Conservation (phyloP, 53 echinoderm and acorn worm species). For the Paracentrotus lividus region DNA sequence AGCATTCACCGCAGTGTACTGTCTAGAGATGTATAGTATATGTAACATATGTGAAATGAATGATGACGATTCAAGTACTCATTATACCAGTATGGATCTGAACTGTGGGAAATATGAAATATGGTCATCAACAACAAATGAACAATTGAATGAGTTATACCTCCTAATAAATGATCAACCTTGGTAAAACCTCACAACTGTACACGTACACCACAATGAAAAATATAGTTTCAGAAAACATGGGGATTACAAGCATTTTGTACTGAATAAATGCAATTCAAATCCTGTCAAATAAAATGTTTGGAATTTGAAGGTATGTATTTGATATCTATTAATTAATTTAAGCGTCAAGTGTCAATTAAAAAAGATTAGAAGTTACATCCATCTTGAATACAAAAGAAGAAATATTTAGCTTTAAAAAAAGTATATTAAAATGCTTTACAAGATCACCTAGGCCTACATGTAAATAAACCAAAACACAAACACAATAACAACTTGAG, state of each 20-base stretch:
- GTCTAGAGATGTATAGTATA: neutral
- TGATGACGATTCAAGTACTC: neutral
- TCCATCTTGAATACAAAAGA: no score
- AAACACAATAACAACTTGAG: neutral
- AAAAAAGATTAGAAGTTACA: no score
- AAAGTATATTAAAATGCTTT: no score
- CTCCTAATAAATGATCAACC: neutral
- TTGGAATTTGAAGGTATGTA: neutral
- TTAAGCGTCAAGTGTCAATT: neutral
- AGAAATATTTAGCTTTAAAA: no score
- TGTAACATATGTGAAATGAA: neutral
- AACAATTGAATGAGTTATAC: constrained; percentile 28
- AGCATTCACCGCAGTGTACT: neutral
- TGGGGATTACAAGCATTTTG: neutral
- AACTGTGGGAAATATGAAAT: constrained; percentile 11
- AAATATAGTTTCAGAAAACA: neutral
- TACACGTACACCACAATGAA: constrained; percentile 28
- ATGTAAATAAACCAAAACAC: no score
- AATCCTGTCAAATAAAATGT: constrained; percentile 8
- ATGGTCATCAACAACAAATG: neutral
- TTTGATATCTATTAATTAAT: neutral
- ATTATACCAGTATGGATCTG: neutral
- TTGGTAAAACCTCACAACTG: neutral
- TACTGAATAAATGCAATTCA: neutral
- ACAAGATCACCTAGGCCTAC: no score